A percentile compares a stretch with the other conserved stretches of the same genome.
Evolutionary conservation across 2,888 invertebrate species (phyloP).

Genomic region (Pristionchus mayeri): DNA sequence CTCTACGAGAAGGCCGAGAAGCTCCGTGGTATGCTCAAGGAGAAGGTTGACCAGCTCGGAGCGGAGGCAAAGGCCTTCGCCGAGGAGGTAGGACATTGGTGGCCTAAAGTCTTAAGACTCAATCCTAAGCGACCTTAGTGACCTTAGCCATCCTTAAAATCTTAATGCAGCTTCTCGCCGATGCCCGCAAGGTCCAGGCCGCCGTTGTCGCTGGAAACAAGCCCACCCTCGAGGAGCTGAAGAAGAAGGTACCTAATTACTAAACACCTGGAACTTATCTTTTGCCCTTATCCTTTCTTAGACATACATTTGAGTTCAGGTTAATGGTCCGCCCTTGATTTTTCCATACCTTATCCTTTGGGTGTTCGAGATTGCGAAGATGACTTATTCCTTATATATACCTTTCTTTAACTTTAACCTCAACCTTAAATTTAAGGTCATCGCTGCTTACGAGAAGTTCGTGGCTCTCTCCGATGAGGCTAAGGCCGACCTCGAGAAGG

Average conservation of each 20-base stretch:
- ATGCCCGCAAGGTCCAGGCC: slow-evolving; percentile 51
- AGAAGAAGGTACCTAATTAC: slow-evolving; percentile 32
- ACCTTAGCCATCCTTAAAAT: background rate
- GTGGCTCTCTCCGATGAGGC: slow-evolving; percentile 54
- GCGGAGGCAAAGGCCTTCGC: slow-evolving; percentile 66
- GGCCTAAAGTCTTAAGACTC: background rate
- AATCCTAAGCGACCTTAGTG: background rate
- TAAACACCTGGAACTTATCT: background rate
- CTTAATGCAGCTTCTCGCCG: slow-evolving; percentile 48
- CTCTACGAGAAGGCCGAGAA: slow-evolving; percentile 70
- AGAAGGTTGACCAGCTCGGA: slow-evolving; percentile 53
- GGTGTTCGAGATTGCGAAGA: background rate
- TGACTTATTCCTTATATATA: background rate
- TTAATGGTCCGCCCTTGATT: background rate
- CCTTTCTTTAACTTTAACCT: background rate
- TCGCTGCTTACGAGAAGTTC: slow-evolving; percentile 52
- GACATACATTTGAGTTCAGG: background rate
- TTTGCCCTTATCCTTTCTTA: too few relatives aligned
- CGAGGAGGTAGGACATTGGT: slow-evolving; percentile 55
- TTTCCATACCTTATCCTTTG: background rate
- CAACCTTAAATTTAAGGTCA: slow-evolving; percentile 6
- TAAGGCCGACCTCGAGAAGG: slow-evolving; percentile 53
- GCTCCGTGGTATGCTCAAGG: slow-evolving; percentile 65
- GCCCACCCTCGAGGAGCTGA: slow-evolving; percentile 51
- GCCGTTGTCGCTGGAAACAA: slow-evolving; percentile 51